Evolutionary conservation across 2,797 vertebrate species (phyloP), one percentile per base, ranked within the genome.

Genomic region (Aviceda cuculoides): DNA sequence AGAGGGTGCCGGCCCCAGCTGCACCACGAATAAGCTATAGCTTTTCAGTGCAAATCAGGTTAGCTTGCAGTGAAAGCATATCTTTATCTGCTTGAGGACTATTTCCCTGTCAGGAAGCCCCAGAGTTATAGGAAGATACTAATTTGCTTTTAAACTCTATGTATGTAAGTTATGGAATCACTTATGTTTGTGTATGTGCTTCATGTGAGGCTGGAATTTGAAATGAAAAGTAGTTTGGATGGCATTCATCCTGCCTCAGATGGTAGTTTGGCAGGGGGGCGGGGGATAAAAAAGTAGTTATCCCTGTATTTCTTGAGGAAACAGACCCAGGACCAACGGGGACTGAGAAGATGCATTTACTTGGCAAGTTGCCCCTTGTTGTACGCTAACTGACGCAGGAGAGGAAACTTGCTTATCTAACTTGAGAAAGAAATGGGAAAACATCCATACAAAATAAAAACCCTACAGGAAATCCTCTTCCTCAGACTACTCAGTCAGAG

Each of bases 401-500:
- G 82, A 82, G 93, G 72, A 78, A 91, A 68, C 52, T 61, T 61
- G 33, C 73, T 78, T 95, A 31, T 74, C 56, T 82, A 6, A 78
- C 52, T 84, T 49, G 62, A 72, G 56, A 79, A 84, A 42, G 33
- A 96, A 83, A 56, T 37, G 70, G 53, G 67, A 82, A 72, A 82
- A 82, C 44, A 42, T 68, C 73, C n/a, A 47, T 78, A 52, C 66
- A 93, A 93, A 90, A 56, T 46, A 71, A 81, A 84, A 90, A 62
- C 62, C 70, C 63, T 85, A 3, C 74, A 89, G 90, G 92, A 96
- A 92, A 95, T 94, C 73, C 86, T 95, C 55, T 95, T 94, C 85
- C 70, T 91, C 62, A 44, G 46, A 17, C 33, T 44, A 6, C 71
- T 81, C 1, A 2, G 1, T 59, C 63, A 70, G 86, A 93, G 44